Conservation (phyloP, 2,113 vertebrate species). For the Cephalopholis sonnerati region DNA sequence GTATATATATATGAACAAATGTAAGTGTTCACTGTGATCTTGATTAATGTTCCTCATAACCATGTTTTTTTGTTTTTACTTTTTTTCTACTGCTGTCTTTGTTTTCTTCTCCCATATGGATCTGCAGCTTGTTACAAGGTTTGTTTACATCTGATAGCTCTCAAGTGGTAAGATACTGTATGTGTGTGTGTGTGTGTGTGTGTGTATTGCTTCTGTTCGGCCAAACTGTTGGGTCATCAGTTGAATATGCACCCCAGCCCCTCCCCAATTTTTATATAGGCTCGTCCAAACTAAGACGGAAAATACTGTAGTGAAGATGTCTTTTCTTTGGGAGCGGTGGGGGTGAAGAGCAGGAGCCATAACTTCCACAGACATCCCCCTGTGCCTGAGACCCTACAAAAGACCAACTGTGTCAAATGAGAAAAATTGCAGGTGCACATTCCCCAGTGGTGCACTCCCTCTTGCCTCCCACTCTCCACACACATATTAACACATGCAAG, state of each 20-base stretch:
- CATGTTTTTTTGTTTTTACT: too few species aligned
- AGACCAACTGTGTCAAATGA: constrained; percentile 81
- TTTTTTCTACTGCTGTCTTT: neutral
- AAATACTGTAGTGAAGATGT: constrained; percentile 45
- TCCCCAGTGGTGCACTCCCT: constrained; percentile 67
- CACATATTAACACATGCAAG: constrained; percentile 49
- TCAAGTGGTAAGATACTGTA: neutral
- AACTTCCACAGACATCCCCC: constrained; percentile 66
- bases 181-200: neutral
- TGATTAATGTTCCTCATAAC: neutral
- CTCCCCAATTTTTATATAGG: neutral
- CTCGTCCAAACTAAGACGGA: constrained; percentile 23
- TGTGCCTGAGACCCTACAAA: constrained; percentile 71
- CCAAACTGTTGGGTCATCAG: constrained; percentile 19
- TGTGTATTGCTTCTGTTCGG: neutral
- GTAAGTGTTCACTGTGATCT: neutral
- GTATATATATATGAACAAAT: constrained; percentile 6
- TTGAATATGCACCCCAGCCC: neutral
- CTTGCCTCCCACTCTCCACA: constrained; percentile 40
- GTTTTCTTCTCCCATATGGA: constrained; percentile 20
- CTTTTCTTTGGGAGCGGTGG: constrained; percentile 14
- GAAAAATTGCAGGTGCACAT: constrained; percentile 83
- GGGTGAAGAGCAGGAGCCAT: constrained; percentile 49
- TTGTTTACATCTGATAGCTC: constrained; percentile 26
- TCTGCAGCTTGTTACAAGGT: constrained; percentile 17